phyloP scores from a whole-genome alignment of 2,797 vertebrate genomes.

The Pygocentrus nattereri region DNA sequence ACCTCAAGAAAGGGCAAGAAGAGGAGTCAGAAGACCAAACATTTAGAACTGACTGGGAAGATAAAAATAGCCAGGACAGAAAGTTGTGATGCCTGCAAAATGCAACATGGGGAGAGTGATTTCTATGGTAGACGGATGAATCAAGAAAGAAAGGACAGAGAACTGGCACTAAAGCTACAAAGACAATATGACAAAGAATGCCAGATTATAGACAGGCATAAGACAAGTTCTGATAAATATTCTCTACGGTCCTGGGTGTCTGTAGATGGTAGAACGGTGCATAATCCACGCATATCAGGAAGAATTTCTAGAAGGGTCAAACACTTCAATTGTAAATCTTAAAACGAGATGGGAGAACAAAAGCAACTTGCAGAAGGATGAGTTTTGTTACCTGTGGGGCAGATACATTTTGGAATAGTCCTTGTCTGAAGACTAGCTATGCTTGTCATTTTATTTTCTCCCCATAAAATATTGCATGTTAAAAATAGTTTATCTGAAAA shows the following conservation, averaged over 20 bases:
- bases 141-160: conserved; percentile 87
- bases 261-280: conserved; percentile 69
- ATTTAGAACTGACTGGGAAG: conserved; percentile 81
- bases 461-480: conserved; percentile 14
- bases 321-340: conserved; percentile 60
- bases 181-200: conserved; percentile 87
- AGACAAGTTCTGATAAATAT: conserved; percentile 83
- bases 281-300: conserved; percentile 73
- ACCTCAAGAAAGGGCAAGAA: conserved; percentile 85
- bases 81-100: conserved; percentile 46
- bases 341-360: conserved; percentile 25
- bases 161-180: conserved; percentile 87
- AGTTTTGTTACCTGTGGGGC: neutral
- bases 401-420: conserved; percentile 1
- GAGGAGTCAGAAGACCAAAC: conserved; percentile 91
- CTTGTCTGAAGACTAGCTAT: neutral
- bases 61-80: conserved; percentile 77
- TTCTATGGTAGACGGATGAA: conserved; percentile 68
- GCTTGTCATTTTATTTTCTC: neutral
- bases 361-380: neutral
- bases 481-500: conserved; percentile 13
- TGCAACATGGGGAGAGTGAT: conserved; percentile 54
- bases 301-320: conserved; percentile 73
- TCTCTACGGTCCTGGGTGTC: conserved; percentile 88
- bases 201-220: conserved; percentile 73